Base-by-base conservation (phyloP, 1,140 invertebrate genomes). In the Megalopta genalis region DNA sequence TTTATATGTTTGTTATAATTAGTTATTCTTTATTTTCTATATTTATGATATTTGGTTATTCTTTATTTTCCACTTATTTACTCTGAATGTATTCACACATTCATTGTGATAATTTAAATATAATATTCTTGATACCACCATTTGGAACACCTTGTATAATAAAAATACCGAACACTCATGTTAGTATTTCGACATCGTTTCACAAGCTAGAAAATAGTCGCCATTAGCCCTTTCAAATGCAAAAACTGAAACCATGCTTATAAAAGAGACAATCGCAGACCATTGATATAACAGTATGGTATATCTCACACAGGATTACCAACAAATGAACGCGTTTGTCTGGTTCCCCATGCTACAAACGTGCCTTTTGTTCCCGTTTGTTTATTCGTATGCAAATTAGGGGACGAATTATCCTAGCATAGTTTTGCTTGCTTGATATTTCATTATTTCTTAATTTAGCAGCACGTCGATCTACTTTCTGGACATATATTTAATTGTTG, bases 181-280 rank as follows among this genome's bases (percentile, higher is more conserved):
- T 23, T 37, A 3, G 21, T 27, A 12, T 65, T 73, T n/a, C n/a
- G 42, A 37, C 16, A 73, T 7, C 39, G 25, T 27, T 46, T 12
- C 42, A 12, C 42, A 46, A 25, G 32, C 60, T 73, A 42, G 60
- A 46, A 37, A 27, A 37, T 27, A 21, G 42, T 46, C 3, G 16
- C 0, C 71, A 32, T 32, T 27, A n/a, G 42, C 8, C 42, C 25
- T 12, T 73, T 73, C 71, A 52, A 37, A 64, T 73, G 71, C 18
- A 64, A 64, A 73, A 32, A 14, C 4, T 23, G 18, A 2, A 21
- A 39, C 18, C 37, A 37, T 23, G 16, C 63, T 42, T 65, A 5
- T 42, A 23, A n/a, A 21, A 9, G 37, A 39, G 10, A 65, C 63
- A 65, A 65, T 49, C 37, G 21, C 39, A 10, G n/a, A 4, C 8